Evolutionary conservation across 2,888 invertebrate species (phyloP).

Genomic region (Ochropleura plecta): DNA sequence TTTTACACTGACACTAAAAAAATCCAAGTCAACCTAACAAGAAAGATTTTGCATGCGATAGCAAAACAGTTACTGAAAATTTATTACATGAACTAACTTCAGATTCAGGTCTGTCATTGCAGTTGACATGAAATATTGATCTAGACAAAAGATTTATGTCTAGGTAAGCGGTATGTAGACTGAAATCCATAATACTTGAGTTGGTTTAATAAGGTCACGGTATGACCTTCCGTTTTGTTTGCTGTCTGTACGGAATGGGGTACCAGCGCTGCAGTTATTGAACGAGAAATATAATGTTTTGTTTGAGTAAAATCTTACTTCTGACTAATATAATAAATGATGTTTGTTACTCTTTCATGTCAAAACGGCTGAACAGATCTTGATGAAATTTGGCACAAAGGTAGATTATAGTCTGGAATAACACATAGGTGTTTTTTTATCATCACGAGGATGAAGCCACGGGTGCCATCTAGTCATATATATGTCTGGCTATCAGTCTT

Average conservation of each 20-base stretch:
- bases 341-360: no score
- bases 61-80: constrained; percentile 35
- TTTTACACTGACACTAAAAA: no score
- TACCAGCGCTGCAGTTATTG: constrained; percentile 12
- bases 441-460: no score
- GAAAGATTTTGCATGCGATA: constrained; percentile 56
- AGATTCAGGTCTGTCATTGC: constrained; percentile 52
- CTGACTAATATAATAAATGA: no score
- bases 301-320: not conserved
- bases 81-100: constrained; percentile 50
- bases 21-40: constrained; percentile 1
- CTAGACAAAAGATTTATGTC: constrained; percentile 58
- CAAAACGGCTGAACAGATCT: no score
- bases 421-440: no score
- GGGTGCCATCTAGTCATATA: no score
- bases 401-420: no score
- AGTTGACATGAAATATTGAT: constrained; percentile 63
- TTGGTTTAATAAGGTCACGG: constrained; percentile 63
- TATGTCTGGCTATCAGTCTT: no score
- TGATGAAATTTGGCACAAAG: no score
- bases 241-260: constrained; percentile 32
- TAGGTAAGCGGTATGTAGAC: constrained; percentile 35
- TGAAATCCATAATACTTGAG: constrained; percentile 61
- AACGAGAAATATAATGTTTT: no score
- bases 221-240: constrained; percentile 64